Conservation (phyloP, 1,140 invertebrate genomes). For the Drosophila subobscura region DNA sequence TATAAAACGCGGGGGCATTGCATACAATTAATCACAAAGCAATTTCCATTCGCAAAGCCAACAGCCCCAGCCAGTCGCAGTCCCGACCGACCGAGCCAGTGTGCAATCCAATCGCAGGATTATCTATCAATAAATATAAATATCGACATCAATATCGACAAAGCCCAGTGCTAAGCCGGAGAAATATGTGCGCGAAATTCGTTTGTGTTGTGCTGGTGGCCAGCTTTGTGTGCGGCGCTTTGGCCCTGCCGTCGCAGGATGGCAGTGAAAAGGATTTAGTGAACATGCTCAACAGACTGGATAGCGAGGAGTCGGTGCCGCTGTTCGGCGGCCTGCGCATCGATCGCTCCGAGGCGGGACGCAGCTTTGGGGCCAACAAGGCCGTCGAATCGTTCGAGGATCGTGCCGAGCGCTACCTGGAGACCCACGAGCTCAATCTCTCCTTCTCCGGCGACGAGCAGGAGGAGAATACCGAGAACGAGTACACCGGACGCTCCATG, state of each 20-base stretch:
- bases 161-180: conserved; percentile 19
- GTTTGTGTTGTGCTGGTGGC: conserved; percentile 81
- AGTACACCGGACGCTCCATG: conserved; percentile 74
- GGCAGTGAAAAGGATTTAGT: conserved; percentile 83
- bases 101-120: conserved; percentile 55
- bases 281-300: conserved; percentile 83
- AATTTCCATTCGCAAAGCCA: conserved; percentile 78
- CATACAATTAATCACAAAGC: conserved; percentile 83
- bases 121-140: conserved; percentile 30
- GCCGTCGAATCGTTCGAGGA: conserved; percentile 80
- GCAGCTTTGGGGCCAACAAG: conserved; percentile 66
- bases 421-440: conserved; percentile 83
- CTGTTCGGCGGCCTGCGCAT: conserved; percentile 82
- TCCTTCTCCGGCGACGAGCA: conserved; percentile 75
- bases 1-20: conserved; percentile 76
- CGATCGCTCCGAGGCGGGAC: conserved; percentile 69
- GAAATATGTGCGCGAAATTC: conserved; percentile 82
- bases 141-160: conserved; percentile 27
- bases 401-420: conserved; percentile 83
- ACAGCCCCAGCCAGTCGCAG: conserved; percentile 52
- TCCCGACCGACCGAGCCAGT: conserved; percentile 38
- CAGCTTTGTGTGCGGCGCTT: conserved; percentile 72
- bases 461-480: conserved; percentile 74
- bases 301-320: conserved; percentile 77
- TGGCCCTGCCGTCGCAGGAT: conserved; percentile 77